Percentiles rank a stretch among this genome's conserved stretches.
Evolutionary conservation across 2,888 invertebrate species (phyloP).

Genomic region (Ferrisia virgata): DNA sequence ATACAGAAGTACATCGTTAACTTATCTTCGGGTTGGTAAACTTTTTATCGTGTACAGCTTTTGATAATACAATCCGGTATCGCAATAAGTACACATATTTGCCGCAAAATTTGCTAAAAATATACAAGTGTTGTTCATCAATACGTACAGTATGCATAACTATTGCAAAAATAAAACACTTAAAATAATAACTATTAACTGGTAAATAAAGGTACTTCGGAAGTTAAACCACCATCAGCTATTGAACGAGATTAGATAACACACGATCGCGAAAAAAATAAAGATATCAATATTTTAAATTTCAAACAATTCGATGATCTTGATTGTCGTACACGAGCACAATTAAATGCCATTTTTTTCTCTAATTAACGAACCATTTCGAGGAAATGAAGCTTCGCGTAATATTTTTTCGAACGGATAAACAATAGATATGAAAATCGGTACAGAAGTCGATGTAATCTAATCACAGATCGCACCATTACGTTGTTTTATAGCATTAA

Average conservation of each 20-base stretch:
- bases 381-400: not conserved
- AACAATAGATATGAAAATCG: not conserved
- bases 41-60: not conserved
- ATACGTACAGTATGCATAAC: not conserved
- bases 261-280: not conserved
- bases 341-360: not conserved
- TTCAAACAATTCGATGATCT: not conserved
- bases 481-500: not conserved
- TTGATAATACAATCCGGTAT: not conserved
- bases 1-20: not conserved
- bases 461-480: not conserved
- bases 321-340: slow-evolving; percentile 16
- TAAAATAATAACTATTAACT: too few species aligned
- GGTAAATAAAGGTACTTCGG: not conserved
- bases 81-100: not conserved
- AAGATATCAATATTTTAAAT: not conserved
- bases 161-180: slow-evolving; percentile 4
- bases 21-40: slow-evolving; percentile 3
- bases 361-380: not conserved
- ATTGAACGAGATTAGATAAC: not conserved
- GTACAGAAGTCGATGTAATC: not conserved
- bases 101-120: not conserved
- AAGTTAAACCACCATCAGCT: not conserved
- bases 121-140: not conserved
- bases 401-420: not conserved